Evolutionary conservation across 1,140 invertebrate species (phyloP).

Genomic region (Galleria mellonella): DNA sequence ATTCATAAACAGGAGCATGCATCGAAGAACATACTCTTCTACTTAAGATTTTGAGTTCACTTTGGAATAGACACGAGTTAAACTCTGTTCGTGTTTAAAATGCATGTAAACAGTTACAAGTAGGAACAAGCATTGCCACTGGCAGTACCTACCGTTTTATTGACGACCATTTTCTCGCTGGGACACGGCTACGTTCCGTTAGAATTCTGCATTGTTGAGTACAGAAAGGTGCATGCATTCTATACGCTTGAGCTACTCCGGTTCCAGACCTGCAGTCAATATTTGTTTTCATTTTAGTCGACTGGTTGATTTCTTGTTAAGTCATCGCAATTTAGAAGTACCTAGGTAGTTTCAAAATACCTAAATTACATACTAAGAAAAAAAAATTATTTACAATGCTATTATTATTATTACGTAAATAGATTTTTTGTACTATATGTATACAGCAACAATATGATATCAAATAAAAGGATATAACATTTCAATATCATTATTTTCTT

Average conservation of each 20-base stretch:
- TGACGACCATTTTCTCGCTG: constrained; percentile 14
- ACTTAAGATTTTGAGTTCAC: constrained; percentile 3
- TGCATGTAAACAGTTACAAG: constrained; percentile 16
- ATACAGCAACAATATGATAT: no score
- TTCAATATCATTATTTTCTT: no score
- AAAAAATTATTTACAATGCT: no score
- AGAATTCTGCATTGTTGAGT: constrained; percentile 16
- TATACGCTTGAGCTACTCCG: constrained; percentile 17
- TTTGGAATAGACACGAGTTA: constrained; percentile 6
- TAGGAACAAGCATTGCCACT: constrained; percentile 12
- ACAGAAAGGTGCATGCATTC: constrained; percentile 17
- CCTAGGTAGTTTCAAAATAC: no score
- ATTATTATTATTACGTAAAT: no score
- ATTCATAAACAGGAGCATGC: no score
- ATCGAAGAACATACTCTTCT: neutral
- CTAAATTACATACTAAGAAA: no score
- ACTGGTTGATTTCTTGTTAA: neutral
- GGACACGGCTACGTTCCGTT: constrained; percentile 1
- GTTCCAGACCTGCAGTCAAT: constrained; percentile 7
- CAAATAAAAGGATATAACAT: no score
- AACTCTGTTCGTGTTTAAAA: constrained; percentile 13
- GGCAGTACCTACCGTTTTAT: constrained; percentile 27
- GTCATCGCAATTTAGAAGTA: no score
- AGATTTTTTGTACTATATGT: no score
- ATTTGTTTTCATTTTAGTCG: neutral